Conservation (phyloP, 1,140 invertebrate species). For the Pseudomyrmex sp. region DNA sequence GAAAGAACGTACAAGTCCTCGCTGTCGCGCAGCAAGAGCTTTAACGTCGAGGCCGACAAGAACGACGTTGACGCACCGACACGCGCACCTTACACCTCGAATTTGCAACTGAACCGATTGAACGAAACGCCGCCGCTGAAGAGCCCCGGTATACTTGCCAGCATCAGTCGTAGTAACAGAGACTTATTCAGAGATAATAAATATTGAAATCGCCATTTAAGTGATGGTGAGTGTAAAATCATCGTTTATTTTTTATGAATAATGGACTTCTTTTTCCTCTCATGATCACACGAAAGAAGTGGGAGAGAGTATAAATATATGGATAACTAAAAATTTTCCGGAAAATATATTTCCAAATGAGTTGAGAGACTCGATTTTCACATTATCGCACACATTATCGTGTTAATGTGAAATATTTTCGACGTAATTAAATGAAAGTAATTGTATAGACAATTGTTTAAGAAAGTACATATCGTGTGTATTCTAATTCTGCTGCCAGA, state of each 20-base stretch:
- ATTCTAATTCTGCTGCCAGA: too few species aligned
- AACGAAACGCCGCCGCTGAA: constrained; percentile 91
- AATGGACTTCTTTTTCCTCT: neutral
- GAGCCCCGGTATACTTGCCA: constrained; percentile 93
- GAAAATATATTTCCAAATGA: constrained; percentile 4
- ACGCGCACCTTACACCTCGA: constrained; percentile 90
- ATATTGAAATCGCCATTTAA: constrained; percentile 37
- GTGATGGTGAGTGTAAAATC: neutral
- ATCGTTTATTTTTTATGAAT: neutral
- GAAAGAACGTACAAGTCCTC: constrained; percentile 90
- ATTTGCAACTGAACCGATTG: constrained; percentile 89
- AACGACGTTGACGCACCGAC: constrained; percentile 73
- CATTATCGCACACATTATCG: neutral
- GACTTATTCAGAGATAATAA: constrained; percentile 87
- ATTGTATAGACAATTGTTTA: neutral
- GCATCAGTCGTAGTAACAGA: constrained; percentile 92
- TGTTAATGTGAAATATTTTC: constrained; percentile 4
- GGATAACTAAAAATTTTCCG: neutral
- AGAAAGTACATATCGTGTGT: neutral
- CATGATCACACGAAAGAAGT: neutral
- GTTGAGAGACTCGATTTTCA: neutral
- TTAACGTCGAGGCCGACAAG: constrained; percentile 90
- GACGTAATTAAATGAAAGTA: neutral
- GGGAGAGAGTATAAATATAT: neutral
- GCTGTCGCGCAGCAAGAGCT: constrained; percentile 92